phyloP scores from a whole-genome alignment of 53 echinoderm and acorn worm species.

The Zoroaster sp. region DNA sequence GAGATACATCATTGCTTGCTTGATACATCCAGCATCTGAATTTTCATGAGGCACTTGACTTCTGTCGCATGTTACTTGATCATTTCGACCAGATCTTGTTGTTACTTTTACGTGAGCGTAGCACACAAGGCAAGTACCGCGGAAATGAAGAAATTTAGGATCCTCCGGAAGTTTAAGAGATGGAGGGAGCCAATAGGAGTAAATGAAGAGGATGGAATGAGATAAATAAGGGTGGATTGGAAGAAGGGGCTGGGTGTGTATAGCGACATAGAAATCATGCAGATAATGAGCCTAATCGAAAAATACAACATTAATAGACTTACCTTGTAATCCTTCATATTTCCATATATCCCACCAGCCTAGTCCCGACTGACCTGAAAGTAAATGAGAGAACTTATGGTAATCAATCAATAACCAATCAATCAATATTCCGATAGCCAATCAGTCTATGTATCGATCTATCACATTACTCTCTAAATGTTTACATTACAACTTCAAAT shows the following conservation, averaged over 20 bases:
- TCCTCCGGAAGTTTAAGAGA: constrained; percentile 1
- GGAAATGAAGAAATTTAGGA: constrained; percentile 40
- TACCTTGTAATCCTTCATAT: constrained; percentile 60
- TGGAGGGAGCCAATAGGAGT: neutral
- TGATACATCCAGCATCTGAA: neutral
- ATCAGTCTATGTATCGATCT: neutral
- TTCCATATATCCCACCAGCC: constrained; percentile 69
- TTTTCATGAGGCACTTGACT: constrained; percentile 61
- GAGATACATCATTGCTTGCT: constrained; percentile 9
- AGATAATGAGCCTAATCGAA: neutral
- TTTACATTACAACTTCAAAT: no score
- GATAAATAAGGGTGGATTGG: neutral
- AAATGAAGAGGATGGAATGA: neutral
- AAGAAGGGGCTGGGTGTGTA: no score
- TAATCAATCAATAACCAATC: neutral
- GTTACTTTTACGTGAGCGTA: neutral
- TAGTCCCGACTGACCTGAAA: constrained; percentile 30
- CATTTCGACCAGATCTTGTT: neutral
- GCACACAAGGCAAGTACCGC: neutral
- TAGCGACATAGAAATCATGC: neutral
- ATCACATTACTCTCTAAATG: no score
- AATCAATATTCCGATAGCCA: neutral
- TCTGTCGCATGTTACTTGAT: neutral
- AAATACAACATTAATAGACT: neutral
- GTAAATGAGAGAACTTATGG: neutral